Base-by-base conservation (phyloP, 2,797 vertebrate genomes). In the Botia kubotai region DNA sequence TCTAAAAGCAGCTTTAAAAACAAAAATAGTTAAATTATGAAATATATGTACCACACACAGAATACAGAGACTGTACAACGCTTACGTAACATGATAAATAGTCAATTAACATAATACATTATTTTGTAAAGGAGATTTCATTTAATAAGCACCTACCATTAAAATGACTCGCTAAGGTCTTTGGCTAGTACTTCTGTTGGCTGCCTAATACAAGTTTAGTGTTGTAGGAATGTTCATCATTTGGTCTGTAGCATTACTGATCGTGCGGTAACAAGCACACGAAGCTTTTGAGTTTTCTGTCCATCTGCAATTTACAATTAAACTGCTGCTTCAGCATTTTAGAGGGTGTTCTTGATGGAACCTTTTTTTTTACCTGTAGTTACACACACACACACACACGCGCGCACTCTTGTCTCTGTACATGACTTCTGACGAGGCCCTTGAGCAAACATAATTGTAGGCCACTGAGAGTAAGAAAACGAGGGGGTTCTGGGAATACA, bases 391-490 rank as follows among this genome's bases (percentile, higher is more conserved):
- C 78, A 77, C 77, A 78, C 75, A 77, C 55, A 72, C 14, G 58
- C 79, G 71, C 66, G 53, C 79, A 63, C 3, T 23, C 63, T 55
- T 77, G 36, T 77, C n/a, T 33, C 39, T 23, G 10, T 53, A 62
- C 66, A 53, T 72, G 52, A 8, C 50, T 80, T 73, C 58, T 63
- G 52, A 67, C 67, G 77, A 52, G 62, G 53, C 73, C 69, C 71
- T 72, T 76, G 78, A 77, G 78, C 75, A 72, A 80, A 36, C 74
- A 68, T 82, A 80, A 70, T 75, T 80, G 83, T 80, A 70, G 76
- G 78, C 82, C 86, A 76, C 62, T 75, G 86, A 90, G 80, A 82
- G 70, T 68, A 69, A 80, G 79, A 82, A 63, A 36, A 58, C 82
- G 11, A 75, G 48, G 66, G 73, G 75, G 55, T 72, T 67, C 21